Conservation (phyloP, 2,888 invertebrate genomes). For the Brachycybe producta region DNA sequence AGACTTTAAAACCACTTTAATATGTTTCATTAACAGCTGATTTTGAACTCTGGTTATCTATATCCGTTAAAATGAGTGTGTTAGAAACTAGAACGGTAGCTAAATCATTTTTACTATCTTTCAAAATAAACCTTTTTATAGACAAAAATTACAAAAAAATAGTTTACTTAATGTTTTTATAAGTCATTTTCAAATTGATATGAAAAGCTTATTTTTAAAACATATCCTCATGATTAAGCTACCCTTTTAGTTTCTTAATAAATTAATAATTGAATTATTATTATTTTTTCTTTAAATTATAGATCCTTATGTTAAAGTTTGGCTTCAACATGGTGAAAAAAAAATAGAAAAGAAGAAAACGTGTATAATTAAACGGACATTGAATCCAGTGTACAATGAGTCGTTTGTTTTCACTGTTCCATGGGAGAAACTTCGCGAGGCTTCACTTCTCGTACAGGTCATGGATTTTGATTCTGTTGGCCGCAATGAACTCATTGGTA, state of each 20-base stretch:
- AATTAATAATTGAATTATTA: constrained; percentile 11
- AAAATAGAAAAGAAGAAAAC: constrained; percentile 92
- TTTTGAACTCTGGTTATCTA: no score
- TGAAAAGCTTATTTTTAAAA: no score
- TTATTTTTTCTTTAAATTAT: constrained; percentile 23
- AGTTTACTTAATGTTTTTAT: no score
- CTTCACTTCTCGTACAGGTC: constrained; percentile 82
- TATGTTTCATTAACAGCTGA: no score
- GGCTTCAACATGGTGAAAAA: constrained; percentile 90
- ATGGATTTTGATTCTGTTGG: constrained; percentile 98
- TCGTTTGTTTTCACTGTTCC: constrained; percentile 91
- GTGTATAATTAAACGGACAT: constrained; percentile 49
- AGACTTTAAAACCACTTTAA: no score
- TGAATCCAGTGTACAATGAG: constrained; percentile 93
- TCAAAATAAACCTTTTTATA: no score
- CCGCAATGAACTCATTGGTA: constrained; percentile 77
- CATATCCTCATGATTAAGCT: not conserved
- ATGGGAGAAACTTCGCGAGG: constrained; percentile 92
- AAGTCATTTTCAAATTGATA: no score
- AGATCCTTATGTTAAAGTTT: constrained; percentile 98
- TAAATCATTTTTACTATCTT: no score
- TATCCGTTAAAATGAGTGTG: no score
- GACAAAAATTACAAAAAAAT: no score
- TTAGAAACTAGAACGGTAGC: no score
- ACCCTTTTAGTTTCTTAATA: constrained; percentile 5